Base-by-base conservation (phyloP, 2,888 invertebrate species). In the Lasiommata megera region DNA sequence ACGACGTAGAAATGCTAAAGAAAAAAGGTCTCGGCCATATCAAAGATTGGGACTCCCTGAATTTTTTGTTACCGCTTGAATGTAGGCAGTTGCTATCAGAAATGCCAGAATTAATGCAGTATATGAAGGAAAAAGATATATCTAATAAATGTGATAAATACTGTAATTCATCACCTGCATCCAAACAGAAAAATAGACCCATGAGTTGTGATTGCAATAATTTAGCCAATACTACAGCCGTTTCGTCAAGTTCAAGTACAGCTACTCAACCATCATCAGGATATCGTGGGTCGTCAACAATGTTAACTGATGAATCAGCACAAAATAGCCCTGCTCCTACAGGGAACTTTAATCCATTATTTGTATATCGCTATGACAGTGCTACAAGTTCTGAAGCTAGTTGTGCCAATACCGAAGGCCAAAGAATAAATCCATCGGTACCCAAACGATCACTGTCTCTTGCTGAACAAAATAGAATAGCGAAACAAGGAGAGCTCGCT, bases 11-110 rank as follows among this genome's bases (percentile, higher is more conserved):
- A 82, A 92, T 94, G 61, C 82, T 97, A 37, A 94, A 94, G 75
- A 94, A 94, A 74, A 94, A 95, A 80, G 96, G 96, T 54, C 94
- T 96, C 63, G 93, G 93, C 40, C 97, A 98, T 76, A 95, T 98
- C 7, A 94, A 94, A 76, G 98, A 98, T 81, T 98, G 98, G 98
- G 96, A 97, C 72, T 98, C 97, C 0, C 88, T 98, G 52, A 96
- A 96, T 70, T 95, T 98, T 67, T 92, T 98, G 48, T 84, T 98
- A 63, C 98, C 98, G 3, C 90, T 92, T 65, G 97, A 98, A 80
- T 97, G 96, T 77, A 93, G 94, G 64, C 94, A 95, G 73, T 92
- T 97, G 64, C 79, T 97, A 50, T 93, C 94, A 12, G 96, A 96
- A 79, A 93, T 96, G 71, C 96, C 96, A 6, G 96, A 96, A 85